Evolutionary conservation across 2,113 vertebrate species (phyloP).

Genomic region (Aegypius monachus): DNA sequence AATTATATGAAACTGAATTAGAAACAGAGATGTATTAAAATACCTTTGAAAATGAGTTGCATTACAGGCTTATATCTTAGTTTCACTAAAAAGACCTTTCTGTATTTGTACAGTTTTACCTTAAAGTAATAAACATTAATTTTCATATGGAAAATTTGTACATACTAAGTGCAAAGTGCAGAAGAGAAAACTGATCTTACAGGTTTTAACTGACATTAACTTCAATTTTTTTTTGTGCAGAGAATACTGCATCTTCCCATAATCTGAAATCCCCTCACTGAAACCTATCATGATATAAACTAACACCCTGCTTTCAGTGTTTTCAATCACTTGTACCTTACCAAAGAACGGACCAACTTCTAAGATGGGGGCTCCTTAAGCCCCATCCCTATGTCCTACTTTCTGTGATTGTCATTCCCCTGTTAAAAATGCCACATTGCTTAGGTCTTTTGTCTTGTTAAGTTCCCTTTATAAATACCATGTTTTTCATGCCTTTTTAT

Average conservation of each 20-base stretch:
- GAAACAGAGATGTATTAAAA: not conserved
- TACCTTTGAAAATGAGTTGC: not conserved
- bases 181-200: not conserved
- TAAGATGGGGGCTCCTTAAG: not conserved
- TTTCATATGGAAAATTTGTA: not conserved
- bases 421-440: not conserved
- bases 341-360: not conserved
- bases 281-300: not conserved
- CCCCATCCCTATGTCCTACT: not conserved
- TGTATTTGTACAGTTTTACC: not conserved
- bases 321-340: not conserved
- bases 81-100: not conserved
- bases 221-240: not conserved
- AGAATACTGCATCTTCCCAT: not conserved
- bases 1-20: not conserved
- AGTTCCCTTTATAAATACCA: not conserved
- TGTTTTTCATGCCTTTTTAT: not conserved
- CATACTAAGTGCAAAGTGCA: not conserved
- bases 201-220: not conserved
- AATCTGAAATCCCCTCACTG: not conserved
- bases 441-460: not conserved
- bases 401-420: not conserved
- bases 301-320: not conserved
- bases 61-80: not conserved
- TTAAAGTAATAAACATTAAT: not conserved